Conservation (phyloP, 1,140 invertebrate genomes). For the Brachionus rotundiformis region DNA sequence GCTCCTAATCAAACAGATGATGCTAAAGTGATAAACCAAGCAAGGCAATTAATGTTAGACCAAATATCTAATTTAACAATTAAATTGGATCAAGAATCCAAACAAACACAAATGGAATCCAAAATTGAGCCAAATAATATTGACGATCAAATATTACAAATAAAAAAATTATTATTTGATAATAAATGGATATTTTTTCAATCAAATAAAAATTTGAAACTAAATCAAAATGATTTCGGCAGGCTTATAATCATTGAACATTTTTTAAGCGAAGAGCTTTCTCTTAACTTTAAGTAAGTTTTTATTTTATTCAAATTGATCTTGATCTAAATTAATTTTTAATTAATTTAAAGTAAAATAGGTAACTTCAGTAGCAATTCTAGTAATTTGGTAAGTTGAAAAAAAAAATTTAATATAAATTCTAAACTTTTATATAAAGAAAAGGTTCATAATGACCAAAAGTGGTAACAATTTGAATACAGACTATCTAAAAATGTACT, state of each 20-base stretch:
- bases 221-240: neutral
- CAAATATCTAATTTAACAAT: neutral
- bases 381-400: neutral
- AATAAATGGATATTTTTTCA: conserved; percentile 38
- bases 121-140: neutral
- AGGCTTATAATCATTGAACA: neutral
- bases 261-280: neutral
- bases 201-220: neutral
- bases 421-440: neutral
- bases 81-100: neutral
- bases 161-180: neutral
- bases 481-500: neutral
- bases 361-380: neutral
- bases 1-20: neutral
- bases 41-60: neutral
- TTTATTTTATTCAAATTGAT: neutral
- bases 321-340: neutral
- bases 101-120: neutral
- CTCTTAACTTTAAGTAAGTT: neutral
- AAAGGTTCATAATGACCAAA: conserved; percentile 26
- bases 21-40: neutral
- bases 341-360: conserved; percentile 13
- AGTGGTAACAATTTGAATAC: neutral
- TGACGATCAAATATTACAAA: neutral
- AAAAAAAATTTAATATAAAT: neutral